phyloP scores from a whole-genome alignment of 2,797 vertebrate genomes.

The Chloroceryle amazona region DNA sequence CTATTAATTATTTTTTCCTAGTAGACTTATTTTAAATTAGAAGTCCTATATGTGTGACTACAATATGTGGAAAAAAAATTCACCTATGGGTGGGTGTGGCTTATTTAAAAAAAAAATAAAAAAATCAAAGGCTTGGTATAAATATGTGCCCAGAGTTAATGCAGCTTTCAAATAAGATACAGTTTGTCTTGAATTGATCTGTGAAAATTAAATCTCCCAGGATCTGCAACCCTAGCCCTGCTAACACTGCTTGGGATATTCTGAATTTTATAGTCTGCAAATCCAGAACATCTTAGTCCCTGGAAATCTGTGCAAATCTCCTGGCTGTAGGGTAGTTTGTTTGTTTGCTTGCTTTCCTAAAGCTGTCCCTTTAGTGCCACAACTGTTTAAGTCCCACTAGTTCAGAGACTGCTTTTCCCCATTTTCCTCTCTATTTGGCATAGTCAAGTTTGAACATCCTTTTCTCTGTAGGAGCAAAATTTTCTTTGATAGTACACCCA shows the following conservation, averaged over 20 bases:
- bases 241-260: neutral
- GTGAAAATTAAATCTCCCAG: neutral
- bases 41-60: neutral
- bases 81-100: neutral
- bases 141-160: neutral
- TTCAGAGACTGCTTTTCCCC: neutral
- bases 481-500: neutral
- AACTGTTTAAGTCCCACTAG: neutral
- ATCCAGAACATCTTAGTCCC: neutral
- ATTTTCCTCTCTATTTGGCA: neutral
- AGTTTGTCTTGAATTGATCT: neutral
- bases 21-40: neutral
- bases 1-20: neutral
- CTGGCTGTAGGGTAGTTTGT: neutral
- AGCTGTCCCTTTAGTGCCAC: neutral
- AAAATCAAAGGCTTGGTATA: too few species aligned
- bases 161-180: neutral
- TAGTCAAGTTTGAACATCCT: neutral
- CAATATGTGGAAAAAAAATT: fast-evolving
- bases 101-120: neutral
- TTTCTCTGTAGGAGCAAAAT: neutral
- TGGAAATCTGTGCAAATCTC: neutral
- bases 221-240: neutral
- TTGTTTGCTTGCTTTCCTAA: neutral
- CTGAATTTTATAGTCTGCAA: neutral